Evolutionary conservation across 2,113 vertebrate species (phyloP).

Genomic region (Nettapus auritus): DNA sequence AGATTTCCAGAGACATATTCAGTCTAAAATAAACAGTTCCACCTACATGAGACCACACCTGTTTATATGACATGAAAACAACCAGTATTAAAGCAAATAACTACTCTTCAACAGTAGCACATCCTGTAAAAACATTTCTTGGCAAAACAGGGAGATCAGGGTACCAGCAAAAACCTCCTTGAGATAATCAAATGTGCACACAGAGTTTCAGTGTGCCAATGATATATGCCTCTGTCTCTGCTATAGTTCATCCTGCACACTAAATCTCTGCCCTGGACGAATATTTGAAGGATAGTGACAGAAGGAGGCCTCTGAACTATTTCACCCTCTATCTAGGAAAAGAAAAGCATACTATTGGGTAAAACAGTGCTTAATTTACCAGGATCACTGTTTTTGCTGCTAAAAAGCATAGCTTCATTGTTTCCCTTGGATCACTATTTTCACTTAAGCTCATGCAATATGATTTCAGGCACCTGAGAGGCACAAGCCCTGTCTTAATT

Average conservation of each 20-base stretch:
- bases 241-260: background rate
- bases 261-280: background rate
- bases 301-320: background rate
- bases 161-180: background rate
- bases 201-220: background rate
- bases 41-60: background rate
- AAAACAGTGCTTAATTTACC: background rate
- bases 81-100: background rate
- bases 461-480: background rate
- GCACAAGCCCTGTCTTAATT: background rate
- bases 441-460: background rate
- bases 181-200: rapidly evolving
- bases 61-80: background rate
- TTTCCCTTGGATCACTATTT: background rate
- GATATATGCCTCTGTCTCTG: background rate
- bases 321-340: background rate
- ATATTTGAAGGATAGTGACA: background rate
- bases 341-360: background rate
- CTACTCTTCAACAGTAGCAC: background rate
- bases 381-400: background rate
- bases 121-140: background rate
- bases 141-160: background rate
- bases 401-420: background rate
- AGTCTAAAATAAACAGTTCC: background rate
- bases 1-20: background rate